These are phyloP conservation scores for Pristionchus exspectatus DNA, from an alignment of 2,888 invertebrate species.

Conservation along the genomic window DNA sequence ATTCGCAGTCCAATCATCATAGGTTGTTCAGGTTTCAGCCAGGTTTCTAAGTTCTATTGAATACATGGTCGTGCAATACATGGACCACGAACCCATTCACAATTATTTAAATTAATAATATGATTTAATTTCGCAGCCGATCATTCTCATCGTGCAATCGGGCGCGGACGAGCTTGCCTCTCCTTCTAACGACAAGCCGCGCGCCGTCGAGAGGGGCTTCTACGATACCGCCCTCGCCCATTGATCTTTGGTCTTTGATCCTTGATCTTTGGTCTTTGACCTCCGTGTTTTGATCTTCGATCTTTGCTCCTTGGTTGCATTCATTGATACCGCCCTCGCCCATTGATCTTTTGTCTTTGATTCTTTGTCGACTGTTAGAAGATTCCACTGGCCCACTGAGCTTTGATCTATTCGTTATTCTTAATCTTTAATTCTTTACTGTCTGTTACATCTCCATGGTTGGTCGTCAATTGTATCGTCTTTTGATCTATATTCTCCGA, in stretches of 20 bases:
- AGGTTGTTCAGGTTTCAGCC: no score
- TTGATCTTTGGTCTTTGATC: constrained; percentile 55
- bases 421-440: no score
- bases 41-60: no score
- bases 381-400: no score
- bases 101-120: not conserved
- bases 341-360: not conserved
- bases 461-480: no score
- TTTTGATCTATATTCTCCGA: no score
- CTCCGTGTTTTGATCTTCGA: not conserved
- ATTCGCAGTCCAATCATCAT: no score
- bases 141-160: constrained; percentile 63
- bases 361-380: not conserved
- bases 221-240: constrained; percentile 73
- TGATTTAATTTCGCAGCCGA: constrained; percentile 63
- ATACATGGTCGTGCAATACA: no score
- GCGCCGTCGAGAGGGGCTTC: constrained; percentile 74
- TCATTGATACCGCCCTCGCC: not conserved
- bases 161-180: not conserved
- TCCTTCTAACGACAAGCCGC: constrained; percentile 51
- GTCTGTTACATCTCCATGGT: no score
- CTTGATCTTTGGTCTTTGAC: not conserved
- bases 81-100: no score
- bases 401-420: no score
- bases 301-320: not conserved